Evolutionary conservation across 2,797 vertebrate species (phyloP), one percentile per base, ranked within the genome.

Genomic region (Takifugu rubripes): DNA sequence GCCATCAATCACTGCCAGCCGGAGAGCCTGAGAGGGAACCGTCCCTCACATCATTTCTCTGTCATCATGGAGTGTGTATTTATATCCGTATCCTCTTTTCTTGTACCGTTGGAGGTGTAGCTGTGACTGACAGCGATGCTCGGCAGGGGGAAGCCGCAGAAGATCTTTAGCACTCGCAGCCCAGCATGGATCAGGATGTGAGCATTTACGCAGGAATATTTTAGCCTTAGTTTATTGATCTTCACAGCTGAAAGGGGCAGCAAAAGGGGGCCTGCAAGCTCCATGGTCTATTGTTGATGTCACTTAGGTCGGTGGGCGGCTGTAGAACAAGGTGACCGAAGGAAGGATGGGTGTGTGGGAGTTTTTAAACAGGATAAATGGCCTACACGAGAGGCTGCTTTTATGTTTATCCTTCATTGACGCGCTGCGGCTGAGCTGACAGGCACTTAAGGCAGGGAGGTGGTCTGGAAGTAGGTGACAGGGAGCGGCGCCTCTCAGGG

Each of bases 241-340:
- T 16, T 46, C 54, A 17, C 51, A 53, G 60, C 15, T 36, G 6
- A 58, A 49, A 56, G 54, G n/a, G 54, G 31, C 50, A 49, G 60
- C 54, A 51, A 14, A 46, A 25, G 46, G n/a, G 40, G 31, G 21
- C 21, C 21, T 21, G 47, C 53, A 58, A 0, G 1, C 52, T 47
- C 42, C 54, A 55, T 31, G 36, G 57, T 74, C 64, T 43, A 72
- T 79, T 77, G 79, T 70, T 72, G 52, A 72, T 71, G 64, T 24
- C 33, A 3, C 47, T 27, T 56, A 68, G 69, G 58, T 64, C 70
- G 36, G 59, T 42, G 57, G 55, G 63, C 64, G 56, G 72, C 58
- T 77, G 31, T 59, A 62, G 42, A 45, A 51, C 53, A 55, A 64
- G 49, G 63, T 8, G 64, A 64, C 61, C 36, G 49, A 65, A 52